A percentile compares a stretch with the other conserved stretches of the same genome.
Conservation (phyloP, 2,888 invertebrate genomes). For the Hesperia comma region DNA sequence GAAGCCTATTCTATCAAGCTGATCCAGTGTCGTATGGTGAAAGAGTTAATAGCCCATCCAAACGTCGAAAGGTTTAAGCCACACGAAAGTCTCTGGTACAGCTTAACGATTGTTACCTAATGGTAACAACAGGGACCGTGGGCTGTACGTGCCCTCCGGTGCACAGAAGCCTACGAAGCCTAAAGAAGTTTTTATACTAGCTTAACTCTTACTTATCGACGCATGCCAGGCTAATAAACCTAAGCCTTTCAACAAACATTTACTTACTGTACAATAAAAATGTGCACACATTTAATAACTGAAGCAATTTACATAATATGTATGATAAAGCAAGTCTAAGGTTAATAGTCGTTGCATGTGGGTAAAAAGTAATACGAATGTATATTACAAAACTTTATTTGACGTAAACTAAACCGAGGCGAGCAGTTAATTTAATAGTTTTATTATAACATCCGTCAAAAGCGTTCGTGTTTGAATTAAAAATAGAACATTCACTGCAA, state of each 20-base stretch:
- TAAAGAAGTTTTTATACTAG: too few relatives aligned
- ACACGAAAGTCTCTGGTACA: too few relatives aligned
- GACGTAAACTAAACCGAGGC: constrained; percentile 6
- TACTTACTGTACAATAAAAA: neutral
- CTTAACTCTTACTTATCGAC: too few relatives aligned
- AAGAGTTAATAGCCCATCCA: too few relatives aligned
- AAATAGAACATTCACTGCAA: constrained; percentile 6
- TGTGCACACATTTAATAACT: neutral
- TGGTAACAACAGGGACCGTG: too few relatives aligned
- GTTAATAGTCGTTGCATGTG: constrained; percentile 6
- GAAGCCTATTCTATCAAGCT: too few relatives aligned
- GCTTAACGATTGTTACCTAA: too few relatives aligned
- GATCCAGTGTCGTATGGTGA: too few relatives aligned
- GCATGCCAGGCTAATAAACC: too few relatives aligned
- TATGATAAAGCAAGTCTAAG: constrained; percentile 1
- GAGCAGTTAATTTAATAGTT: constrained; percentile 11
- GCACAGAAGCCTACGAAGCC: too few relatives aligned
- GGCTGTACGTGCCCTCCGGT: too few relatives aligned
- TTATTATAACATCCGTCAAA: constrained; percentile 13
- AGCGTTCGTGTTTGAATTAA: constrained; percentile 7
- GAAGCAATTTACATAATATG: constrained; percentile 1
- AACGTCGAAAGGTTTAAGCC: too few relatives aligned
- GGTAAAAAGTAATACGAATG: neutral
- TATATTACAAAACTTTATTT: constrained; percentile 5
- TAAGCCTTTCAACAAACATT: neutral